These are phyloP conservation scores for Myrmophylax atrothorax DNA, from an alignment of 2,113 vertebrate species.

Conservation along the genomic window DNA sequence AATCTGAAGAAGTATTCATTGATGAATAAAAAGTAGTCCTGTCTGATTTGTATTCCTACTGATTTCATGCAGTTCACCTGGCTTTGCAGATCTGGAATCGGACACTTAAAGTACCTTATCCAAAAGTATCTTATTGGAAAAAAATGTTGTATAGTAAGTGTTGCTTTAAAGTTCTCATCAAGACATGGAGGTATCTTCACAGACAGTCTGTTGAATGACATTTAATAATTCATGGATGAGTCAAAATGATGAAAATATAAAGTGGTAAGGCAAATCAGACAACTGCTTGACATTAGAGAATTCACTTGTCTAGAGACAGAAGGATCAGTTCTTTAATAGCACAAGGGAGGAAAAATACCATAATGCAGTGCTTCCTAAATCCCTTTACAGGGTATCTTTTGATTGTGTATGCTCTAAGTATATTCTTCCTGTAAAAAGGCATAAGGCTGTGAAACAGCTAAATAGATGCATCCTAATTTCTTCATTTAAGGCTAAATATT, in stretches of 20 bases:
- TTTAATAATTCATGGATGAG: not conserved
- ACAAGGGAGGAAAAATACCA: not conserved
- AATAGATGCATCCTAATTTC: not conserved
- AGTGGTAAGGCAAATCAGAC: not conserved
- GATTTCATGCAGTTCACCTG: not conserved
- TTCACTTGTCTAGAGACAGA: not conserved
- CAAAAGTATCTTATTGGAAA: not conserved
- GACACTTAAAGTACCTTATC: not conserved
- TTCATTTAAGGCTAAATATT: constrained; percentile 18
- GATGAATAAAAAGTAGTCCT: not conserved
- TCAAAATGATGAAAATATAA: not conserved
- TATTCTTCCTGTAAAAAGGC: constrained; percentile 16
- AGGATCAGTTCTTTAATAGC: not conserved
- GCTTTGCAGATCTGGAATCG: not conserved
- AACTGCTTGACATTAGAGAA: not conserved
- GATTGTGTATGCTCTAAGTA: not conserved
- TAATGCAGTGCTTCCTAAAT: constrained; percentile 12
- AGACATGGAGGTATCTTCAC: not conserved
- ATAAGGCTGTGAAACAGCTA: constrained; percentile 30
- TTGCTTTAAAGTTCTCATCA: not conserved
- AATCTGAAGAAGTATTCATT: not conserved
- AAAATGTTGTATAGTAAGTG: not conserved
- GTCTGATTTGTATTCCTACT: not conserved
- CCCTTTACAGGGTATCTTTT: not conserved
- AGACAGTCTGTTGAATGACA: not conserved